phyloP scores from a whole-genome alignment of 1,140 invertebrate species.

The Brachionus plicatilis region DNA sequence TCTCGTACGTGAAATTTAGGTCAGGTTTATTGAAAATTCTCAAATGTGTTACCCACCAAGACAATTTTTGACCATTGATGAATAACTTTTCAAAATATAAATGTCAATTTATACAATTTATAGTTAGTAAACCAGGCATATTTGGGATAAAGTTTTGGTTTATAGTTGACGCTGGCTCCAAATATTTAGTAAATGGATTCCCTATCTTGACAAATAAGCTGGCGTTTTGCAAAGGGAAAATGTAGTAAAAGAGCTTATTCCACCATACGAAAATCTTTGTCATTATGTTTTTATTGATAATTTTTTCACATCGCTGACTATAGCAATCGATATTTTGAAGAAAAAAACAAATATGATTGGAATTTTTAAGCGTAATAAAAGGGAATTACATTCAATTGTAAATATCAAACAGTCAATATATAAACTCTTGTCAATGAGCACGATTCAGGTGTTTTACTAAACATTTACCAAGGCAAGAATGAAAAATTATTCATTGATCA shows the following conservation, averaged over 20 bases:
- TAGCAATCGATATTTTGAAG: constrained; percentile 18
- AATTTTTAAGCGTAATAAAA: too few relatives aligned
- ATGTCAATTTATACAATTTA: constrained; percentile 41
- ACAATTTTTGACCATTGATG: constrained; percentile 39
- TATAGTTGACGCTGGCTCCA: constrained; percentile 5
- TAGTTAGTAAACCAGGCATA: constrained; percentile 26
- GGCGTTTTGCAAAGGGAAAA: not conserved
- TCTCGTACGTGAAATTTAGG: constrained; percentile 40
- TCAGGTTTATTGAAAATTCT: constrained; percentile 42
- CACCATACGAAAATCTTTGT: not conserved
- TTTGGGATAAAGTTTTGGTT: constrained; percentile 38
- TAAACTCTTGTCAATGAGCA: not conserved
- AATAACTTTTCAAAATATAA: constrained; percentile 41
- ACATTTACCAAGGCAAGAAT: not conserved
- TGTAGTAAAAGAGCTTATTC: constrained; percentile 39
- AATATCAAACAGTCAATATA: constrained; percentile 44
- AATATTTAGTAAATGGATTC: constrained; percentile 41
- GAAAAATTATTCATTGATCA: not conserved
- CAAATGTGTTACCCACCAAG: constrained; percentile 38
- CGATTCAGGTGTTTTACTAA: not conserved
- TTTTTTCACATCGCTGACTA: constrained; percentile 37
- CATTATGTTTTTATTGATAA: constrained; percentile 41
- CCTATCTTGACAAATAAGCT: constrained; percentile 37
- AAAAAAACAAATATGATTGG: not conserved
- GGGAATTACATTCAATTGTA: not conserved